Evolutionary conservation across 2,888 invertebrate genomes (phyloP), one percentile per base, ranked within the genome.

Genomic region (Caprella mutica): DNA sequence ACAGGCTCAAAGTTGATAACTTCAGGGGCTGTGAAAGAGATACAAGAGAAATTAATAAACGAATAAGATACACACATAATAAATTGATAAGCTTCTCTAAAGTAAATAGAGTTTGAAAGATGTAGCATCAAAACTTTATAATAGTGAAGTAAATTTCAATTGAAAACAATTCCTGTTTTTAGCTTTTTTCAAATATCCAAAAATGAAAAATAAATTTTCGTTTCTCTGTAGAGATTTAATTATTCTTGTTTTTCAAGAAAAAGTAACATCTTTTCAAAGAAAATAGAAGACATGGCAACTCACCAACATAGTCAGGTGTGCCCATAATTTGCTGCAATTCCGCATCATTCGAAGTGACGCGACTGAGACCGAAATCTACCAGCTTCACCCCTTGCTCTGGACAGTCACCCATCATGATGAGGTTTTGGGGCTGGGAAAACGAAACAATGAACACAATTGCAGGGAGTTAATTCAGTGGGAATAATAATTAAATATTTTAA

Each of bases 261-360:
- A 12, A 39, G 21, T n/a, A 24, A 39, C 38, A 39, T 9, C 14
- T 21, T 21, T 27, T 4, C 21, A 14, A 19, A 21, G 6, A 27
- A 35, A 35, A 19, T 12, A 19, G n/a, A n/a, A 30, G 9, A 12
- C n/a, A 5, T 3, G n/a, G 35, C 14, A 12, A 54, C 63, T 43
- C 29, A 64, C 64, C 64, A 40, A 64, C 60, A 52, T 64, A 60
- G 48, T 64, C 64, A n/a, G 64, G 64, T 14, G 64, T 64, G 42
- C 64, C 64, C 60, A 60, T 64, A 29, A 64, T 64, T 42, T 64
- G 60, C n/a, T 55, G 58, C 35, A 60, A 35, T 53, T 60, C 64
- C 4, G 60, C 35, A 27, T 60, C 60, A 27, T 55, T 52, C 27
- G 39, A 33, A 30, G 60, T 60, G 40, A 60, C 60, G 2, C 64